phyloP scores from a whole-genome alignment of 2,797 vertebrate genomes.

The Rhynchotus rufescens region DNA sequence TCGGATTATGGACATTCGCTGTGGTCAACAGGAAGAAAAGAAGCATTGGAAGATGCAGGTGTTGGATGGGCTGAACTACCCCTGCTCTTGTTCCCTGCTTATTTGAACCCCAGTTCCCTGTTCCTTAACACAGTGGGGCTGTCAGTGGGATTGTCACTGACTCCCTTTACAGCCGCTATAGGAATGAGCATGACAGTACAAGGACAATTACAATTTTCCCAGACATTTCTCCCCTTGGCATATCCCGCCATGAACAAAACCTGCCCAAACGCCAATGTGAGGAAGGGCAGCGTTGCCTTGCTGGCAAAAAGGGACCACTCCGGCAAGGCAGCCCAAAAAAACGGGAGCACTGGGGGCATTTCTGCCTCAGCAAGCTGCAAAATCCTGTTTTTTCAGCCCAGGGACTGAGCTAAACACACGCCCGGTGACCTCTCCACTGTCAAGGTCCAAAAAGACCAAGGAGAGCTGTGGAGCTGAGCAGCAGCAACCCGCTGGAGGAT shows the following conservation, averaged over 20 bases:
- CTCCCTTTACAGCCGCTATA: too few relatives aligned
- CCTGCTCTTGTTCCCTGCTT: background rate
- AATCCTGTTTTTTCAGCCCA: background rate
- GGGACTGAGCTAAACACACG: background rate
- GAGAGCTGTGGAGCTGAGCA: background rate
- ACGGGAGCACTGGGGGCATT: background rate
- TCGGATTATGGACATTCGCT: rapidly evolving
- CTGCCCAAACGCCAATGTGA: rapidly evolving
- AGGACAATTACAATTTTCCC: background rate
- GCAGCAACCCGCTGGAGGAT: background rate
- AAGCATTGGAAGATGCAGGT: background rate
- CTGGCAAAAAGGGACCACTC: background rate
- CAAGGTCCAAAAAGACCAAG: background rate
- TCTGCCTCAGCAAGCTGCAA: background rate
- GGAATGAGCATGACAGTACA: rapidly evolving
- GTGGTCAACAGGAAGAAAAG: background rate
- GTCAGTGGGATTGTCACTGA: too few relatives aligned
- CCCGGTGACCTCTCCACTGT: background rate
- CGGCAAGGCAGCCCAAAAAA: too few relatives aligned
- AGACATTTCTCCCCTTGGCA: rapidly evolving
- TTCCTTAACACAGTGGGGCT: too few relatives aligned
- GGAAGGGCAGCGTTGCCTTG: background rate
- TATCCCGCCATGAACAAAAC: background rate
- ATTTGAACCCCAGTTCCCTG: background rate
- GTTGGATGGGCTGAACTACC: background rate